A percentile compares a stretch with the other conserved stretches of the same genome.
Evolutionary conservation across 2,888 invertebrate genomes (phyloP).

Genomic region (Oscheius sp.): DNA sequence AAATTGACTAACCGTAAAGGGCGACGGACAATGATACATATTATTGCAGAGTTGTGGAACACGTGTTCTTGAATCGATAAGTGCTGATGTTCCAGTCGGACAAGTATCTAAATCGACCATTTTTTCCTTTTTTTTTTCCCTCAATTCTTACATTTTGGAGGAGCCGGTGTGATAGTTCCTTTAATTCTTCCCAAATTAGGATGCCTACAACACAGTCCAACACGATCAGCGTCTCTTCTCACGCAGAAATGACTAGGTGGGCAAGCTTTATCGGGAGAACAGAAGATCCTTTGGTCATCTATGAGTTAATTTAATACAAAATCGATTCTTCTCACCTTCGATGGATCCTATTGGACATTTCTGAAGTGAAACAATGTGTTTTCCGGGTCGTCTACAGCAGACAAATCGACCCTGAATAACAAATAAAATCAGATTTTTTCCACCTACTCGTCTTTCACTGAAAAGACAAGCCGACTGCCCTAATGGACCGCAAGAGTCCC

Average conservation of each 20-base stretch:
- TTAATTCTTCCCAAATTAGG: conserved; percentile 31
- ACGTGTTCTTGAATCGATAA: conserved; percentile 6
- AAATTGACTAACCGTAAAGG: conserved; percentile 4
- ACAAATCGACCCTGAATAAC: conserved; percentile 50
- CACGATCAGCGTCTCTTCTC: conserved; percentile 43
- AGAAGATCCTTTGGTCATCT: conserved; percentile 34
- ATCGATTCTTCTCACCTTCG: not conserved
- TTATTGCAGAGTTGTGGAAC: conserved; percentile 9
- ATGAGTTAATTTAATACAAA: not conserved
- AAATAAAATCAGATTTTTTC: not conserved
- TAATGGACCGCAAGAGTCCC: conserved; percentile 36
- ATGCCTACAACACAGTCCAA: conserved; percentile 51
- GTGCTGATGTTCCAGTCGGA: not conserved
- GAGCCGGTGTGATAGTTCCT: not conserved
- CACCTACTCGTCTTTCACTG: conserved; percentile 20
- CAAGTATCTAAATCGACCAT: conserved; percentile 22
- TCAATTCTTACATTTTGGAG: conserved; percentile 16
- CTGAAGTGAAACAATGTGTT: conserved; percentile 28
- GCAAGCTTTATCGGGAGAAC: conserved; percentile 44
- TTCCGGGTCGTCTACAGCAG: conserved; percentile 57
- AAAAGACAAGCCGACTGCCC: conserved; percentile 25
- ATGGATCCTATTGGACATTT: conserved; percentile 20
- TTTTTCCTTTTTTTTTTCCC: no score
- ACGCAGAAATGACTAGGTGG: conserved; percentile 48
- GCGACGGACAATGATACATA: conserved; percentile 16